phyloP scores from a whole-genome alignment of 2,888 invertebrate genomes.

The Salticus scenicus region DNA sequence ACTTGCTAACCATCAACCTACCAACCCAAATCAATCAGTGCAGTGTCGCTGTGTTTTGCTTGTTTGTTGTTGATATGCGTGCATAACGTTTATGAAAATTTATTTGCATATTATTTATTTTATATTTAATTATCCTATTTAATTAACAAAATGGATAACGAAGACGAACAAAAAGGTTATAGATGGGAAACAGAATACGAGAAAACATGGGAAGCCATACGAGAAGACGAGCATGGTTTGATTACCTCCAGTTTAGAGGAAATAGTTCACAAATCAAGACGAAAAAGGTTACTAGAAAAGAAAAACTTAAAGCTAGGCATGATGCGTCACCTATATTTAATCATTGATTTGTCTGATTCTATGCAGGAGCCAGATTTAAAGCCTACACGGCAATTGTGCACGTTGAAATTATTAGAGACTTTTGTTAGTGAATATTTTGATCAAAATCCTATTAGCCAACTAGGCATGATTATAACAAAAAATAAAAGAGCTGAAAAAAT shows the following conservation, averaged over 20 bases:
- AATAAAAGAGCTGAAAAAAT: constrained; percentile 96
- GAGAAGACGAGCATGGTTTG: constrained; percentile 95
- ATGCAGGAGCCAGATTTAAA: constrained; percentile 97
- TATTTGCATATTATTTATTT: too few relatives aligned
- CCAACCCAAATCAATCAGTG: too few relatives aligned
- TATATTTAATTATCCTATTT: too few relatives aligned
- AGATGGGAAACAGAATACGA: constrained; percentile 97
- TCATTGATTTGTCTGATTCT: constrained; percentile 94
- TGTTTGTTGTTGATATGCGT: too few relatives aligned
- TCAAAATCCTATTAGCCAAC: constrained; percentile 98
- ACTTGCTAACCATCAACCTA: too few relatives aligned
- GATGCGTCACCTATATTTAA: constrained; percentile 95
- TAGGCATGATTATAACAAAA: constrained; percentile 92
- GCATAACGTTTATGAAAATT: too few relatives aligned
- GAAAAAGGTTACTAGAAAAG: constrained; percentile 78
- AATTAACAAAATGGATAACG: constrained; percentile 81
- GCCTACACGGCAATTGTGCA: constrained; percentile 91
- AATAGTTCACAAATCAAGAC: constrained; percentile 90
- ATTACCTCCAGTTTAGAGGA: constrained; percentile 93
- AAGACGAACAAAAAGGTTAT: constrained; percentile 90
- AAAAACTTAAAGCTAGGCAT: constrained; percentile 92
- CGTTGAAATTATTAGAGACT: constrained; percentile 90
- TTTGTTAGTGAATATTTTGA: constrained; percentile 98
- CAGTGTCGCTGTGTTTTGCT: too few relatives aligned
- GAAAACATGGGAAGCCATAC: constrained; percentile 96